phyloP scores from a whole-genome alignment of 2,797 vertebrate genomes.

The Botia kubotai region DNA sequence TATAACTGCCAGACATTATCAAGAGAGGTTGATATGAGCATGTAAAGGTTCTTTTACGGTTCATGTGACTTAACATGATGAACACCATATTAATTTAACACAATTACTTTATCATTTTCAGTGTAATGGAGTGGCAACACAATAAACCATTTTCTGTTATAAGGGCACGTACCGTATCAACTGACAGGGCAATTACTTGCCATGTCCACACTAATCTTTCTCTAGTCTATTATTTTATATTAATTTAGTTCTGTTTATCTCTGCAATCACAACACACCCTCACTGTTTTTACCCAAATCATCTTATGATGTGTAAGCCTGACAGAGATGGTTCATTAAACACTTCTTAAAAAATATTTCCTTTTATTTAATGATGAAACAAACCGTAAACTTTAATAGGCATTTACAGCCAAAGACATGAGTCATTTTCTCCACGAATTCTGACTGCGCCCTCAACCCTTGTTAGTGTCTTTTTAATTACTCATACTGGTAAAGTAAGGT shows the following conservation, averaged over 20 bases:
- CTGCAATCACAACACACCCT: background rate
- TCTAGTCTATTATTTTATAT: background rate
- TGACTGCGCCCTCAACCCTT: background rate
- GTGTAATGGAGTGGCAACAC: background rate
- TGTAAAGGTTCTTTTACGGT: too few relatives aligned
- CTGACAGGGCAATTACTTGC: constrained; percentile 31
- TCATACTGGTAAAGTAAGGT: too few relatives aligned
- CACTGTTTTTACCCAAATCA: background rate
- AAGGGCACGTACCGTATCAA: constrained; percentile 7
- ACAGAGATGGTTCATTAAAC: background rate
- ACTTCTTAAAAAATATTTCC: too few relatives aligned
- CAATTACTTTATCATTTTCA: background rate
- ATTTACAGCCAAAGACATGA: too few relatives aligned
- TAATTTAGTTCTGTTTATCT: too few relatives aligned
- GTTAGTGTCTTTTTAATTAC: too few relatives aligned
- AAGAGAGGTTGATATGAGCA: too few relatives aligned
- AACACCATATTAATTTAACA: background rate
- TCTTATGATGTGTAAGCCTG: background rate
- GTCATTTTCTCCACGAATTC: background rate
- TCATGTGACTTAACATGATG: background rate
- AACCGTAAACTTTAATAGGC: too few relatives aligned
- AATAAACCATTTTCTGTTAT: background rate
- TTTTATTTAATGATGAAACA: too few relatives aligned
- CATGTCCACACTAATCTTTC: background rate
- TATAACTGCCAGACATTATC: too few relatives aligned